Evolutionary conservation across 2,888 invertebrate species (phyloP), one percentile per base, ranked within the genome.

Genomic region (Exocentrus adspersus): DNA sequence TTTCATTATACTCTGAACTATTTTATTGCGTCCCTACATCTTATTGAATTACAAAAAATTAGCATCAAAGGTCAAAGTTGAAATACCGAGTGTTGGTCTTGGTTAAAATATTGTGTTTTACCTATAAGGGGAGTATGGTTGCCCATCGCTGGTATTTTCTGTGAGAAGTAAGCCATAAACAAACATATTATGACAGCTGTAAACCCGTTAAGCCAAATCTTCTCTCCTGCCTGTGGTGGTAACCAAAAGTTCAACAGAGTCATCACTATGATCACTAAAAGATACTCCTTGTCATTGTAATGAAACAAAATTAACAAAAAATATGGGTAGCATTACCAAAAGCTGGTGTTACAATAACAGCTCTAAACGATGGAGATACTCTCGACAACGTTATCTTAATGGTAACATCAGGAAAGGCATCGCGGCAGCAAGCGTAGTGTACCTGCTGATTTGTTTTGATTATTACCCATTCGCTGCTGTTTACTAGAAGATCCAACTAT

Each of bases 141-240:
- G 16, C 85, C 85, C 78, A 86, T 82, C 1, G 86, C 83, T 9
- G 88, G 87, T 53, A 88, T 77, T 75, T 87, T 85, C 64, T 86
- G 85, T 0, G 87, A 85, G 74, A 90, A 89, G 78, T 88, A 90
- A 75, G 89, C 82, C 60, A 90, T 83, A 73, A 88, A 88, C 14
- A 88, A 79, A n/a, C 86, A 84, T 41, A 88, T 86, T 48, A 90
- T 84, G 0, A 90, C 76, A 10, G 87, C 84, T 6, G 87, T 86
- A 54, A 86, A 83, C 5, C 87, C 87, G 69, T 87, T 88, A 14
- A 90, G 77, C 10, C 87, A 78, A 17, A 90, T 84, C 78, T 90
- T 90, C 77, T 90, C 90, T 12, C 87, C 88, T 70, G 89, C 86
- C 71, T 87, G 86, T 0, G 90, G 88, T 0, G 90, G 89, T 48